Conservation (phyloP, 2,888 invertebrate species). For the Troides oblongomaculatus region DNA sequence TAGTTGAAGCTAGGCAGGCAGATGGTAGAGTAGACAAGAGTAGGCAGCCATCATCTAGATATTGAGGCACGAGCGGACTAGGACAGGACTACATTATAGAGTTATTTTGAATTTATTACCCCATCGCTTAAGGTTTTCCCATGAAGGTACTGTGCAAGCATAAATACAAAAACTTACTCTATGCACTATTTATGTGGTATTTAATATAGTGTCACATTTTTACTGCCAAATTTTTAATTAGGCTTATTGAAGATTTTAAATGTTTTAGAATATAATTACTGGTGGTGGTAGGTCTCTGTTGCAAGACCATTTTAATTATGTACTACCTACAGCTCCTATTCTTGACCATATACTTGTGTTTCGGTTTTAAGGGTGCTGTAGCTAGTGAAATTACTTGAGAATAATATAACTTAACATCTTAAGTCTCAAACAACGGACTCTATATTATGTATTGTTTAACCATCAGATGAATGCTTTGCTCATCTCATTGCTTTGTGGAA, state of each 20-base stretch:
- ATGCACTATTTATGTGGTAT: slow-evolving; percentile 61
- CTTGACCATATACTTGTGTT: not conserved
- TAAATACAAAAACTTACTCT: slow-evolving; percentile 42
- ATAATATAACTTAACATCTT: no score
- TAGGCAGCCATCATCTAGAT: slow-evolving; percentile 70
- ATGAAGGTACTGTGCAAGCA: slow-evolving; percentile 68
- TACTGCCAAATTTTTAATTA: slow-evolving; percentile 25
- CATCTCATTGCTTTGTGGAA: not conserved
- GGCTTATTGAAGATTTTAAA: slow-evolving; percentile 12
- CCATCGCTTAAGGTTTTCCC: slow-evolving; percentile 60
- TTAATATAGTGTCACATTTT: slow-evolving; percentile 29
- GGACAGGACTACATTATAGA: slow-evolving; percentile 57
- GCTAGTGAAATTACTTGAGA: no score
- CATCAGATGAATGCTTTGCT: not conserved
- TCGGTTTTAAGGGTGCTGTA: not conserved
- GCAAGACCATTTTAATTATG: no score
- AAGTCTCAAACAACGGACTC: no score
- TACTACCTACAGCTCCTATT: slow-evolving; percentile 1
- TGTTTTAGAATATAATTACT: not conserved
- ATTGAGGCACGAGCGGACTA: slow-evolving; percentile 70
- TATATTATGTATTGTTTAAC: not conserved
- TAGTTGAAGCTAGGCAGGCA: slow-evolving; percentile 78
- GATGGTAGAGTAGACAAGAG: slow-evolving; percentile 64
- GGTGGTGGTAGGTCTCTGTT: not conserved
- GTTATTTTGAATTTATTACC: slow-evolving; percentile 49